Base-by-base conservation (phyloP, 2,113 vertebrate genomes). In the Salvelinus alpinus region DNA sequence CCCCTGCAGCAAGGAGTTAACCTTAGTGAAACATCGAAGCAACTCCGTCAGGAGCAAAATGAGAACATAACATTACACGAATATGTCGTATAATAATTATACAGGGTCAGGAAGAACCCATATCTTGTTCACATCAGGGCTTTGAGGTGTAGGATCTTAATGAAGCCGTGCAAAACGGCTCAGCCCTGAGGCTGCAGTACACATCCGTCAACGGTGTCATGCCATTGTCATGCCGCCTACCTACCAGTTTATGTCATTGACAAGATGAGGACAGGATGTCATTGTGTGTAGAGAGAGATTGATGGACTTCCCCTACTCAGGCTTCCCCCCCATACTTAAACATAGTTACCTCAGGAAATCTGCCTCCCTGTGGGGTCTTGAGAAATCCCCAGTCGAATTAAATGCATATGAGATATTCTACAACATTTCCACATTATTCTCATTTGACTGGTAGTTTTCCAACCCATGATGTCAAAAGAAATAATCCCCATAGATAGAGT, bases 1-100 rank as follows among this genome's bases (percentile, higher is more conserved):
- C 12, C 64, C 64, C 44, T 68, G 68, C 71, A 73, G 78, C 73
- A 80, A 65, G 57, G 71, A 71, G 70, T 73, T 71, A 72, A 51
- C 12, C 22, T 48, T 18, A 18, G 65, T 31, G 29, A 31, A 25
- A 67, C 20, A 34, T 34, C 31, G 5, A 34, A 34, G 31, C 31
- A 34, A 34, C 18, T 67, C 29, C 65, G 7, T 34, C 29, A 67
- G 16, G 29, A 34, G 65, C 16, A 1, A 67, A 48, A 67, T 67
- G 65, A 18, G 18, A 68, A 68, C 31, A 67, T n/a, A 27, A 6
- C 24, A 7, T 25, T 27, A 66, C 64, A 13, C 18, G 12, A 13
- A 16, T 66, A 14, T 14, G 48, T 51, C 7, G 4, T 38, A 38
- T 14, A 5, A 20, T 20, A 38, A 38, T 38, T 38, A 38, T 38